Evolutionary conservation across 2,888 invertebrate species (phyloP), one percentile per base, ranked within the genome.

Genomic region (Lordiphosa andalusiaca): DNA sequence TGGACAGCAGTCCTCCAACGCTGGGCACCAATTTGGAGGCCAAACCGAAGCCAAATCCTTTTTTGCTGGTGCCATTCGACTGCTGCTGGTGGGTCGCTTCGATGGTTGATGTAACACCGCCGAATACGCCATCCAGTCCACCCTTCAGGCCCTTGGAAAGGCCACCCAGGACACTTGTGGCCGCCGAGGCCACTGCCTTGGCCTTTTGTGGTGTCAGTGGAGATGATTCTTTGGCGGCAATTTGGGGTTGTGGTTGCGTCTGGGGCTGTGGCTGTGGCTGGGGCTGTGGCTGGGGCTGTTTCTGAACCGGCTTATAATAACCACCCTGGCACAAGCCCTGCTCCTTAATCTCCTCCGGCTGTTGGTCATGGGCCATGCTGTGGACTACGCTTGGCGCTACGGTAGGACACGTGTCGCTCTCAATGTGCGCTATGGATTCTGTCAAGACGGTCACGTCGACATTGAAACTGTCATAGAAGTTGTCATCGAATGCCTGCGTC

Each of bases 21-120:
- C 71, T 87, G 3, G 88, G 88, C 2, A 88, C 87, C 4, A 88
- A 56, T 44, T 88, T 88, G 0, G 87, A 87, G 5, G 88, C 87
- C 10, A 88, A 67, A 2, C 77, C 76, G 47, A 88, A 87, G 1
- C 87, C 73, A 53, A 88, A 88, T 12, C 70, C 65, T 38, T 74
- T 77, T 23, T 84, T 77, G 3, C 54, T 67, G 19, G 50, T 40
- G 38, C 38, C 60, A 13, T 36, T 62, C 44, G 19, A 37, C 5
- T 49, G 21, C 5, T 30, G 30, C 30, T 44, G 47, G 33, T 48
- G 57, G 13, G 41, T 57, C 12, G 53, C 38, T 10, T 71, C 81
- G 40, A 58, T 53, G 7, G 70, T 69, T 3, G 72, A 71, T 39
- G 71, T 76, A 7, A 78, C 85, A 4, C 83, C 78, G 54, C 76